These are phyloP conservation scores for Notoglanidium macrostoma DNA, from an alignment of 2,797 vertebrate genomes.

Conservation along the genomic window DNA sequence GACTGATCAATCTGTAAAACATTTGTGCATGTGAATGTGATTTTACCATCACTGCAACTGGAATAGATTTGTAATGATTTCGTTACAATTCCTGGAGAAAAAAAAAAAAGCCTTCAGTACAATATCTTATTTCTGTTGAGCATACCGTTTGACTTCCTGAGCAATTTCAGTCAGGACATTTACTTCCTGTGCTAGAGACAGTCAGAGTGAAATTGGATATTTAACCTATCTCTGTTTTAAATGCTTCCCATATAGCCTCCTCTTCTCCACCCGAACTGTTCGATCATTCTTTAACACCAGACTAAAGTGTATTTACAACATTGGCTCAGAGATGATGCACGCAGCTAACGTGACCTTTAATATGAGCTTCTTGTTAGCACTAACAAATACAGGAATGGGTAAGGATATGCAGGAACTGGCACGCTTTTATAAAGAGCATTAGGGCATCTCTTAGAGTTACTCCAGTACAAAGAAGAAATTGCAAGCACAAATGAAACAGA, in stretches of 20 bases:
- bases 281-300: conserved; percentile 41
- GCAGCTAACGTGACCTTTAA: conserved; percentile 54
- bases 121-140: conserved; percentile 40
- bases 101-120: conserved; percentile 20
- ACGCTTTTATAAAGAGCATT: background rate
- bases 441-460: background rate
- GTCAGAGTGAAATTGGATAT: conserved; percentile 53
- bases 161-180: conserved; percentile 50
- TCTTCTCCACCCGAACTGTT: background rate
- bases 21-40: background rate
- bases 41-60: background rate
- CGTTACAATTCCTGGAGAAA: background rate
- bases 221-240: conserved; percentile 49
- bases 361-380: conserved; percentile 50
- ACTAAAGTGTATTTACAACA: conserved; percentile 43
- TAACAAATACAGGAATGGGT: conserved; percentile 50
- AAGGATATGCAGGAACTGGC: conserved; percentile 46
- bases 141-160: conserved; percentile 35
- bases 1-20: background rate
- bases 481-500: background rate
- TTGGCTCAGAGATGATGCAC: background rate
- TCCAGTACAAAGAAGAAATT: background rate
- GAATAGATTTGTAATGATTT: background rate
- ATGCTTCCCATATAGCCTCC: background rate
- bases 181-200: conserved; percentile 39